Evolutionary conservation across 2,797 vertebrate species (phyloP).

Genomic region (Xenops minutus): DNA sequence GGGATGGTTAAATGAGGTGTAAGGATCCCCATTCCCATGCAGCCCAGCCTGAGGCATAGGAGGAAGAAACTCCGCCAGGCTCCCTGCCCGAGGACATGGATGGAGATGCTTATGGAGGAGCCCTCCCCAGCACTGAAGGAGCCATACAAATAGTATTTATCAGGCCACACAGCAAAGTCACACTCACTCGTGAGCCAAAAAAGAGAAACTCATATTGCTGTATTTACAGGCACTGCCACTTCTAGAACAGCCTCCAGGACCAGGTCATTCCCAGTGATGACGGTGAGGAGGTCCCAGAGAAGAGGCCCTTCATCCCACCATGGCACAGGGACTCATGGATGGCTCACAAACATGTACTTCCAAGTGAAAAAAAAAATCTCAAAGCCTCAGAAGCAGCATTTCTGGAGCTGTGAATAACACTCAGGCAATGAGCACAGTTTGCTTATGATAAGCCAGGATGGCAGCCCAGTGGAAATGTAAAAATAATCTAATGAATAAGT

Average conservation of each 20-base stretch:
- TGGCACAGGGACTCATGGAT: neutral
- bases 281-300: neutral
- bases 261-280: neutral
- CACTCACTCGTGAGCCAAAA: neutral
- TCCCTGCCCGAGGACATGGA: fast-evolving
- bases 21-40: neutral
- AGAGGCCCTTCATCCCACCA: neutral
- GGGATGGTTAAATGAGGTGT: neutral
- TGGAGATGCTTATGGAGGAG: neutral
- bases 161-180: neutral
- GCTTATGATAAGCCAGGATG: neutral
- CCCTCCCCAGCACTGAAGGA: neutral
- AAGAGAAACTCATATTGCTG: neutral
- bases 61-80: fast-evolving
- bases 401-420: neutral
- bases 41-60: fast-evolving
- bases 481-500: slow-evolving; percentile 59
- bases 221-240: neutral
- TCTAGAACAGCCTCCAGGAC: neutral
- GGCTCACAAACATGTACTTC: neutral
- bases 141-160: neutral
- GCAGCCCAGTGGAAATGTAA: slow-evolving; percentile 26
- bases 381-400: neutral
- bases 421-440: neutral
- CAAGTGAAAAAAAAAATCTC: neutral